Evolutionary conservation across 1,140 invertebrate species (phyloP).

Genomic region (Cydia amplana): DNA sequence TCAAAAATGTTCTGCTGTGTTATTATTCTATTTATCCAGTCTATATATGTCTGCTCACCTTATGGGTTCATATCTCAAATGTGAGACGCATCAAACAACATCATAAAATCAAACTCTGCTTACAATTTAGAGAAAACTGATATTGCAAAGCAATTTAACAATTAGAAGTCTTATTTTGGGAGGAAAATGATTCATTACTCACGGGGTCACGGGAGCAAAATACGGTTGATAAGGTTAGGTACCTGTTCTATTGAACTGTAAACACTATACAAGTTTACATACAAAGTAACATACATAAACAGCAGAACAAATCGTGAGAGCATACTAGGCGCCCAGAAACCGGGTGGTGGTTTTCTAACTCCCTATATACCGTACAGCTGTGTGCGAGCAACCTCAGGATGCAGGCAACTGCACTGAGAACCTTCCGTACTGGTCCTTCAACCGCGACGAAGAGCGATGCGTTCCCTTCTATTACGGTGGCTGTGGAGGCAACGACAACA

Average conservation of each 20-base stretch:
- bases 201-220: too few species aligned
- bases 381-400: slow-evolving; percentile 89
- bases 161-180: too few species aligned
- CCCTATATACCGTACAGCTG: slow-evolving; percentile 80
- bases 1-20: not conserved
- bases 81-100: too few species aligned
- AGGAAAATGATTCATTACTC: too few species aligned
- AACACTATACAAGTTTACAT: too few species aligned
- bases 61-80: not conserved
- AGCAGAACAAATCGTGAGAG: not conserved
- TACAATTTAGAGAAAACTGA: too few species aligned
- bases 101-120: too few species aligned
- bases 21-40: not conserved
- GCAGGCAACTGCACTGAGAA: slow-evolving; percentile 90
- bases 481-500: slow-evolving; percentile 92
- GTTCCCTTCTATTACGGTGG: slow-evolving; percentile 96
- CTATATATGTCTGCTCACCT: not conserved
- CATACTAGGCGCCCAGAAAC: slow-evolving; percentile 5
- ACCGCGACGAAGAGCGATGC: slow-evolving; percentile 91
- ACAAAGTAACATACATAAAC: not conserved
- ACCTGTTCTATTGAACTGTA: too few species aligned
- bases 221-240: too few species aligned
- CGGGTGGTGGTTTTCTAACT: slow-evolving; percentile 32
- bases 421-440: slow-evolving; percentile 92
- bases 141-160: too few species aligned